Evolutionary conservation across 2,113 vertebrate genomes (phyloP).

Genomic region (Ceyx margarethae): DNA sequence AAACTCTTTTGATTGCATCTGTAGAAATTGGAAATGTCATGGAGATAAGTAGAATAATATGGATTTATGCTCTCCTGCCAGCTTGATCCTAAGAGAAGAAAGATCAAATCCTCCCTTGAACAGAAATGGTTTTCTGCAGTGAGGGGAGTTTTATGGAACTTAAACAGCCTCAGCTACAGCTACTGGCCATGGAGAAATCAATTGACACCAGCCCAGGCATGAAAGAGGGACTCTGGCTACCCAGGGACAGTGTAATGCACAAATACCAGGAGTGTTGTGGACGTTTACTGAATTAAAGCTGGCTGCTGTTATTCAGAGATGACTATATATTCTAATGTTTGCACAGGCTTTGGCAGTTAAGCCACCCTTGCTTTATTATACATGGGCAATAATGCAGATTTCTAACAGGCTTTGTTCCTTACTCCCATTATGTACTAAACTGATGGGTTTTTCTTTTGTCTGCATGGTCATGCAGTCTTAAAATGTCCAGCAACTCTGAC

Average conservation of each 20-base stretch:
- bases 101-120: neutral
- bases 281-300: neutral
- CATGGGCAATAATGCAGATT: neutral
- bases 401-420: neutral
- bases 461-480: rapidly evolving
- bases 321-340: neutral
- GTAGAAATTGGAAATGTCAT: conserved; percentile 51
- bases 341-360: neutral
- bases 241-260: neutral
- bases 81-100: conserved; percentile 5
- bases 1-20: conserved; percentile 45
- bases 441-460: neutral
- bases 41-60: conserved; percentile 46
- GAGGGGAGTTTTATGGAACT: conserved; percentile 2
- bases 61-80: conserved; percentile 17
- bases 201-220: neutral
- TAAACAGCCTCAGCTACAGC: neutral
- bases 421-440: neutral
- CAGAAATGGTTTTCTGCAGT: neutral
- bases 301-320: neutral
- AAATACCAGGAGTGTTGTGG: neutral
- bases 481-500: neutral
- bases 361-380: neutral
- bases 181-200: neutral
- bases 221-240: neutral